Base-by-base conservation (phyloP, 2,113 vertebrate genomes). In the Chiloscyllium plagiosum region DNA sequence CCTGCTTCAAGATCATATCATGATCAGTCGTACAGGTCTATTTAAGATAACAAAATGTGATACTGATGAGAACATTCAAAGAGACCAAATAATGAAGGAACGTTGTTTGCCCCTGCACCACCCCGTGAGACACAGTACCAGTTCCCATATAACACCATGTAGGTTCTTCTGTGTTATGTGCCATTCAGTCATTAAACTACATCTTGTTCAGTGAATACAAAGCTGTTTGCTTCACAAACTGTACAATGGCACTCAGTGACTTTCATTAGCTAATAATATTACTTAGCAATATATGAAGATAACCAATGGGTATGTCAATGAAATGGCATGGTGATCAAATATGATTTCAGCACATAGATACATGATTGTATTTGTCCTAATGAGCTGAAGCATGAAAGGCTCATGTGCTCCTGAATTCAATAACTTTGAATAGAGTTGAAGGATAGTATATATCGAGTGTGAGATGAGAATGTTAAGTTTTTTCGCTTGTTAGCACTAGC, bases 351-450 rank as follows among this genome's bases (percentile, higher is more conserved):
- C 8, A 66, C 65, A 66, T 22, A 37, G 20, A n/a, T 19, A 92
- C 89, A 66, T 92, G 61, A 66, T 6, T 37, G 56, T 66, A 17
- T 92, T 92, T 92, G 89, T 92, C 61, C 33, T 33, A 66, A 92
- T 92, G 0, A 92, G 33, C 89, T 92, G 89, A 90, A 90, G 87
- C 87, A 90, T 90, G 52, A 90, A 90, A 61, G 26, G 87, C 65
- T 90, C n/a, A 65, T 29, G 52, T 90, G 56, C 33, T 66, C 56
- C 15, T 92, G 87, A 29, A 61, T 92, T 92, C 89, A 92, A 66
- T 20, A 20, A 90, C 61, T 78, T 33, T 90, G 52, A 90, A 61
- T 8, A 52, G 87, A 61, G 29, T 65, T 33, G 87, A 90, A 61
- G 29, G 29, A 61, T n/a, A 90, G 33, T 47, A 47, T 47, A 47